Evolutionary conservation across 2,113 vertebrate genomes (phyloP), one percentile per base, ranked within the genome.

Genomic region (Gallinago jamesoni): DNA sequence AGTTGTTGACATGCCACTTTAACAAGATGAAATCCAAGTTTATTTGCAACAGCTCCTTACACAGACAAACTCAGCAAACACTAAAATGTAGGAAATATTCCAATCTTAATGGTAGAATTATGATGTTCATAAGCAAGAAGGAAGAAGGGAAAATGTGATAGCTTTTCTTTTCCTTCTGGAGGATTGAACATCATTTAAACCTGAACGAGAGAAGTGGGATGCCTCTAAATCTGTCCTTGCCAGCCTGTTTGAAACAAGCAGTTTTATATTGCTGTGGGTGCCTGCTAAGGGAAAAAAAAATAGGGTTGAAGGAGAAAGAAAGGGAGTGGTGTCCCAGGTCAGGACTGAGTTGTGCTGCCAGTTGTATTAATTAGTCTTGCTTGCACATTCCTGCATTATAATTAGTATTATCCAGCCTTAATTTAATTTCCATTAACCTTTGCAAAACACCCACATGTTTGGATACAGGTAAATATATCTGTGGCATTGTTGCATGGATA

Each of bases 381-480:
- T 83, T 85, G 43, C 69, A 73, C 41, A 45, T 30, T 88, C 41
- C 53, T 83, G 84, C 74, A 59, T 91, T 94, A 67, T 50, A 90
- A 87, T 67, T 50, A 77, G 78, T 77, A 80, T 89, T 85, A 66
- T 80, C 91, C 78, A 74, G 57, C 50, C 93, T 94, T 91, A 88
- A 87, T 96, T 95, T 88, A 68, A 86, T 93, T 91, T 84, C 75
- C 90, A 93, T 93, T 93, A 94, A 91, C 81, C 70, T 91, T 45
- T 93, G 48, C 24, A 95, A 85, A 96, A 91, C 70, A 77, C 45
- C n/a, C 89, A 90, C 35, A 10, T 15, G 23, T 82, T 95, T 88
- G 78, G 57, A 84, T 73, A 57, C 27, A 27, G 23, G 19, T 35
- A 64, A 89, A 43, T 47, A 33, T 6, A 8, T 91, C 48, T 72